Base-by-base conservation (phyloP, 92 coral and sea anemone species). In the Ricordea florida region DNA sequence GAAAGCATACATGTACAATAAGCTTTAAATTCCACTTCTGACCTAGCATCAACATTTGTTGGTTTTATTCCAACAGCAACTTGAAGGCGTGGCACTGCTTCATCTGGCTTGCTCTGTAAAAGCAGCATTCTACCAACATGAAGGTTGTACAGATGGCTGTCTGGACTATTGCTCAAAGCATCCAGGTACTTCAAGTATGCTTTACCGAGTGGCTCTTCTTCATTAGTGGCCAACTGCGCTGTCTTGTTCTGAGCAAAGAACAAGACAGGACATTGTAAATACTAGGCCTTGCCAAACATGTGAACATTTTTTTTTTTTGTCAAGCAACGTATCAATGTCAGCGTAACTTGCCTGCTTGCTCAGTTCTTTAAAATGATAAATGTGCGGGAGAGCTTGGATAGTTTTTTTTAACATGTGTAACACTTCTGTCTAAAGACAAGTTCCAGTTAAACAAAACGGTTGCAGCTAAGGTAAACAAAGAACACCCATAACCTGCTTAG, bases 61-160 rank as follows among this genome's bases (percentile, higher is more conserved):
- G 98, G 97, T 59, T 92, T 94, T 49, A 92, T 81, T 29, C 98
- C 96, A 24, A 82, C 85, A 51, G 97, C 91, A 18, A 92, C 76
- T 55, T 89, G 92, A 35, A 94, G 76, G 23, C 89, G 82, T 17
- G 56, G 36, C 45, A 92, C 87, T 49, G 97, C 98, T 57, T 94
- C 98, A 17, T 80, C 89, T 45, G 86, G 85, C 37, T 92, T 92
- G 60, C 84, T 86, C 69, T 94, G 97, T 10, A 94, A 64, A 50
- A 89, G 69, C 15, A 94, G 87, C 81, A 94, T 78, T 46, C 97
- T 87, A 7, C 98, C 98, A 46, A 86, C 97, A 74, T 94, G 94
- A 26, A 94, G 74, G 80, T 80, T 93, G 80, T 89, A 94, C 62
- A 94, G 52, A 34, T 94, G 79, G 71, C 86, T 86, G 80, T 94